Conservation (phyloP, 2,888 invertebrate genomes). For the Leucoptera coffeella region DNA sequence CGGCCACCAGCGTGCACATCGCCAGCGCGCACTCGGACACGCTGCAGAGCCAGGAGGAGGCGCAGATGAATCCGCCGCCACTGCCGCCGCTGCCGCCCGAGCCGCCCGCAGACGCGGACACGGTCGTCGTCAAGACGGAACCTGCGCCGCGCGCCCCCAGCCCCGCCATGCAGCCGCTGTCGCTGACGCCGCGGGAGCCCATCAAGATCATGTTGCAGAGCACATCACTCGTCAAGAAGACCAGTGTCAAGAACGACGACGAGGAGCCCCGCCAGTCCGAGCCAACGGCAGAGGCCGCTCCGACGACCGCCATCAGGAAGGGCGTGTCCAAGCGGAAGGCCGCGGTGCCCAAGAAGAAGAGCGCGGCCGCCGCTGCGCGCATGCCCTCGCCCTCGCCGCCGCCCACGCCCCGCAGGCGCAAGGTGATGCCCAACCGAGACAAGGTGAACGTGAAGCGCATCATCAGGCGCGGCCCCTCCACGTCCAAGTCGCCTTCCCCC, state of each 20-base stretch:
- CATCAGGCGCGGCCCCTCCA: slow-evolving; percentile 14
- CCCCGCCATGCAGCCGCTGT: slow-evolving; percentile 7
- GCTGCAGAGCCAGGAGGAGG: slow-evolving; percentile 11
- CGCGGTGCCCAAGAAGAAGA: not conserved
- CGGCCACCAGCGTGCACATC: slow-evolving; percentile 71
- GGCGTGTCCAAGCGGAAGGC: slow-evolving; percentile 9
- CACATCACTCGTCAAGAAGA: slow-evolving; percentile 44
- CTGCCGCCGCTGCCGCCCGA: not conserved
- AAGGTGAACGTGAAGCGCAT: slow-evolving; percentile 13
- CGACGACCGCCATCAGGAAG: too few species aligned
- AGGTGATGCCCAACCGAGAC: too few species aligned
- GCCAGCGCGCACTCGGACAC: slow-evolving; percentile 34
- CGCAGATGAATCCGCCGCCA: slow-evolving; percentile 10
- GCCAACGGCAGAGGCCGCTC: slow-evolving; percentile 24
- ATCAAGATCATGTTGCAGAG: slow-evolving; percentile 36
- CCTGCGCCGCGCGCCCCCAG: slow-evolving; percentile 8
- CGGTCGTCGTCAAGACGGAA: slow-evolving; percentile 14
- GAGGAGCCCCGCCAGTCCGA: slow-evolving; percentile 21
- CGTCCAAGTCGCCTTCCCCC: slow-evolving; percentile 40
- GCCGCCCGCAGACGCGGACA: not conserved
- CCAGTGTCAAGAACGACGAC: slow-evolving; percentile 51
- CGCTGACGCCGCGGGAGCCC: slow-evolving; percentile 27
- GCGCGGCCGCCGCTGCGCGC: too few species aligned
- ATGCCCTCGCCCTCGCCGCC: too few species aligned
- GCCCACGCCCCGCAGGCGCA: too few species aligned